Evolutionary conservation across 1,140 invertebrate genomes (phyloP), one percentile per base, ranked within the genome.

Genomic region (Fopius arisanus): DNA sequence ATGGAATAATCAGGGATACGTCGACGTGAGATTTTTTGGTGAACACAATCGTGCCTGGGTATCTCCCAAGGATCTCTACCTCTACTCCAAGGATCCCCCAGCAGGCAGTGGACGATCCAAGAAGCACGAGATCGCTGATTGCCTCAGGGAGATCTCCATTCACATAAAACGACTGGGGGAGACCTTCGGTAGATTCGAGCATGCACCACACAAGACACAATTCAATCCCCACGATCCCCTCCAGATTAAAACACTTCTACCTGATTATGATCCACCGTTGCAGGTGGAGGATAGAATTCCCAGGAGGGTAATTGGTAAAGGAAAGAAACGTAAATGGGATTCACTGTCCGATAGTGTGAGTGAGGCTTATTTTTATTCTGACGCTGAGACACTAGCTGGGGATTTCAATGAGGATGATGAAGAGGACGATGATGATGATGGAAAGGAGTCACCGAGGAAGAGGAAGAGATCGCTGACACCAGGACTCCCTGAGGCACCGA

Each of bases 21-120:
- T 97, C 0, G 96, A 98, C 86, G 96, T 97, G 7, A 87, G 96
- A 14, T 98, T 98, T 88, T 98, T 98, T 87, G 97, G 97, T 3
- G 94, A 94, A 54, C 96, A 98, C 87, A 96, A 98, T 88, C 92
- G 94, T 77, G 96, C 96, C 2, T 97, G 96, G 95, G 94, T 98
- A 10, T 92, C 95, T 0, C 89, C 92, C 0, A 93, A 93, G 76
- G 94, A 97, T 84, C 95, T 96, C 76, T 97, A 91, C 83, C 87
- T 97, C 19, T 97, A 94, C 77, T 94, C 93, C 4, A 90, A 93
- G 72, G 90, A 91, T 0, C 86, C 87, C 0, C 92, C 93, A 0
- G 87, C 87, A 2, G 85, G 89, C 4, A 79, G 91, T 5, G 90
- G 91, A 66, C 91, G 91, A 66, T 92, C 92, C 72, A 91, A 91